These are phyloP conservation scores for Poliocrania exsul DNA, from an alignment of 2,797 vertebrate genomes.

Conservation along the genomic window DNA sequence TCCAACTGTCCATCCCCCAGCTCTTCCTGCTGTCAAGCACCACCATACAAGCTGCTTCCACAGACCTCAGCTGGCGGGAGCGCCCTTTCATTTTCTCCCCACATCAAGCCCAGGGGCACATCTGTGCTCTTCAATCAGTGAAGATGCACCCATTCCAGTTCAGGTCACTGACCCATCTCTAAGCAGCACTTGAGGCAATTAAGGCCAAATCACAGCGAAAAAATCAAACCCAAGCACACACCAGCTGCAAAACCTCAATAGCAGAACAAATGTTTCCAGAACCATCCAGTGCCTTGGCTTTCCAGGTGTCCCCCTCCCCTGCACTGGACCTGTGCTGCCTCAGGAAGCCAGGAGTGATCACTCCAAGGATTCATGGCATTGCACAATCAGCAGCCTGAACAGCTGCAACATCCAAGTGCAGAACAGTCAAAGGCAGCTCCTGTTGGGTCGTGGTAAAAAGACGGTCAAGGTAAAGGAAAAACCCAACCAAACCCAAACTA, in stretches of 20 bases:
- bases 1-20: background rate
- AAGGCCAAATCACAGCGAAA: background rate
- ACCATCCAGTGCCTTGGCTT: background rate
- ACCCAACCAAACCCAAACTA: background rate
- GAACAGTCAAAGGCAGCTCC: background rate
- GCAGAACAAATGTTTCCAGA: background rate
- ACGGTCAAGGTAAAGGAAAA: background rate
- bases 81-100: background rate
- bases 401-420: rapidly evolving
- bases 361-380: rapidly evolving
- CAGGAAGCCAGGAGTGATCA: rapidly evolving
- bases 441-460: rapidly evolving
- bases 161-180: rapidly evolving
- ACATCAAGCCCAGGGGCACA: rapidly evolving
- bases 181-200: background rate
- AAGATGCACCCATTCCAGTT: rapidly evolving
- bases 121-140: rapidly evolving
- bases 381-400: background rate
- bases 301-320: background rate
- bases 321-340: background rate
- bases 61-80: background rate
- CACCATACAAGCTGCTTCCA: background rate
- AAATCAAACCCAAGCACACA: background rate
- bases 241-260: rapidly evolving
- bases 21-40: background rate